Percentiles rank a stretch among this genome's conserved stretches.
Evolutionary conservation across 2,113 vertebrate genomes (phyloP).

Genomic region (Indri indri): DNA sequence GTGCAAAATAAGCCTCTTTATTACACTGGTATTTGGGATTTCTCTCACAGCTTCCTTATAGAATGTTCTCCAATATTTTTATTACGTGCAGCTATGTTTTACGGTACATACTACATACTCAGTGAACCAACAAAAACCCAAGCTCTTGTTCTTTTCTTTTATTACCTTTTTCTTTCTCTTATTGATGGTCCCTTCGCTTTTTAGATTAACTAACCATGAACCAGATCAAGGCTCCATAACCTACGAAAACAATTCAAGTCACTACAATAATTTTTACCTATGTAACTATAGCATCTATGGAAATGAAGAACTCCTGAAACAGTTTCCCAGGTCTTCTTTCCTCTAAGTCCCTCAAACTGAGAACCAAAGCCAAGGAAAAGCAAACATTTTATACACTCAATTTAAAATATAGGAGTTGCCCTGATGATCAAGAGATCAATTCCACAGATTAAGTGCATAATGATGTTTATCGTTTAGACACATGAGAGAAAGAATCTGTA

Average conservation of each 20-base stretch:
- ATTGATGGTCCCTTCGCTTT: not conserved
- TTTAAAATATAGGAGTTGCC: not conserved
- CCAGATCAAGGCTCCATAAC: not conserved
- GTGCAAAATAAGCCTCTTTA: not conserved
- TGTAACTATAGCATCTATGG: not conserved
- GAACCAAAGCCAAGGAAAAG: not conserved
- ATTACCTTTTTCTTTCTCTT: not conserved
- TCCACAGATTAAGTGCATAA: not conserved
- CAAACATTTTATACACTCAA: not conserved
- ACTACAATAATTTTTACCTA: not conserved
- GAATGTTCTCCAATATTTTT: not conserved
- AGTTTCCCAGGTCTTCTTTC: not conserved
- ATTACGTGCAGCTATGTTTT: not conserved
- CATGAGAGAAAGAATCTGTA: not conserved
- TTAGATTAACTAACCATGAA: not conserved
- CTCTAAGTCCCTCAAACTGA: not conserved
- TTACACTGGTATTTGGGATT: not conserved
- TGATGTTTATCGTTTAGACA: not conserved
- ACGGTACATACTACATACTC: not conserved
- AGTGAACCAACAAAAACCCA: not conserved
- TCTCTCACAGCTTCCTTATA: not conserved
- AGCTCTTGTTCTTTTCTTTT: not conserved
- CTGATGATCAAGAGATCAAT: not conserved
- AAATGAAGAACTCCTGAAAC: constrained; percentile 13
- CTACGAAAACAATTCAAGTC: not conserved